These are phyloP conservation scores for Eumacrocentrus americanus DNA, from an alignment of 2,888 invertebrate genomes.

Conservation along the genomic window DNA sequence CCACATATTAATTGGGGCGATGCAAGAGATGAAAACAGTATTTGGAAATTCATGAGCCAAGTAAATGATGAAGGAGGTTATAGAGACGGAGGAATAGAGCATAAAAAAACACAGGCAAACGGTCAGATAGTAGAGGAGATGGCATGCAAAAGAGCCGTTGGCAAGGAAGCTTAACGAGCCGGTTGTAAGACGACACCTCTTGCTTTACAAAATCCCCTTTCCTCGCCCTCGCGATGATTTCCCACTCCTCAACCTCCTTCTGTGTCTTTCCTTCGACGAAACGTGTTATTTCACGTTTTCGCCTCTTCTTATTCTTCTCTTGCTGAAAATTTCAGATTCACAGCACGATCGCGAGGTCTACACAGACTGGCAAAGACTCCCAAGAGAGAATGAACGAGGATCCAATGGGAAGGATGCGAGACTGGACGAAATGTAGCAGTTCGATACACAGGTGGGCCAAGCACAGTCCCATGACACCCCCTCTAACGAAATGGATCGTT, in stretches of 20 bases:
- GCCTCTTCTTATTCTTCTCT: conserved; percentile 13
- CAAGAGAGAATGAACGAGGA: conserved; percentile 16
- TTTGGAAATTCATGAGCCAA: conserved; percentile 25
- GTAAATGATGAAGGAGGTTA: conserved; percentile 38
- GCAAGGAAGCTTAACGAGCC: conserved; percentile 59
- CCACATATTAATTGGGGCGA: too few relatives aligned
- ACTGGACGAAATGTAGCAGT: conserved; percentile 27
- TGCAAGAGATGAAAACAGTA: not conserved
- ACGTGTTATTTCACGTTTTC: too few relatives aligned
- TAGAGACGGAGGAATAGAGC: conserved; percentile 47
- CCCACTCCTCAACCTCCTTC: conserved; percentile 24
- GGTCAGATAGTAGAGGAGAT: conserved; percentile 60
- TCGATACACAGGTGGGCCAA: conserved; percentile 50
- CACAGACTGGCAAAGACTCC: conserved; percentile 18
- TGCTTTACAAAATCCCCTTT: conserved; percentile 51
- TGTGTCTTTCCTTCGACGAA: conserved; percentile 17
- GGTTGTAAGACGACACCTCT: conserved; percentile 62
- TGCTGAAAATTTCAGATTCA: conserved; percentile 41
- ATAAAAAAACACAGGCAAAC: conserved; percentile 42
- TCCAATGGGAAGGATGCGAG: conserved; percentile 36
- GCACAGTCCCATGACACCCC: conserved; percentile 33
- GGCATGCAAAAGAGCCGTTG: conserved; percentile 60
- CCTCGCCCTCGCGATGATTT: conserved; percentile 34
- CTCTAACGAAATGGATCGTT: conserved; percentile 52
- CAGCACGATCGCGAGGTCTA: conserved; percentile 39